phyloP scores from a whole-genome alignment of 2,113 vertebrate species.

The Chionomys nivalis region DNA sequence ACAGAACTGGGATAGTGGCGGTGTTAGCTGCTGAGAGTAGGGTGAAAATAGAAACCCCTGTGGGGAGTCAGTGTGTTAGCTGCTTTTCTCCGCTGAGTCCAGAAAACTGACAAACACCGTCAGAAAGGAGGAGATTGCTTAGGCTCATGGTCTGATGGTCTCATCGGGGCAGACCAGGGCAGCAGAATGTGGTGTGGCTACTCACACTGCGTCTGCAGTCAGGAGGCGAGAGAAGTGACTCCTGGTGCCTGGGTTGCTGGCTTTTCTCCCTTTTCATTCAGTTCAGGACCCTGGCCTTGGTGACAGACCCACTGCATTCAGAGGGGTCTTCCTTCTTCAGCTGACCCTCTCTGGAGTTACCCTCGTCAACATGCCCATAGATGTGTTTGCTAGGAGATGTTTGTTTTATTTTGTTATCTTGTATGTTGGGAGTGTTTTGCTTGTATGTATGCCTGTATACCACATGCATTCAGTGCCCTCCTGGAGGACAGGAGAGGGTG shows the following conservation, averaged over 20 bases:
- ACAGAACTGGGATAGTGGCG: not conserved
- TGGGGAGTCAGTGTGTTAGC: not conserved
- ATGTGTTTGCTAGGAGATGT: not conserved
- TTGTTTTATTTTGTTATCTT: not conserved
- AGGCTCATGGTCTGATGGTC: not conserved
- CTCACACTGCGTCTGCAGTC: not conserved
- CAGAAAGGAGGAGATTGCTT: not conserved
- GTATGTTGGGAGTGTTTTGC: not conserved
- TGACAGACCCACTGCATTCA: not conserved
- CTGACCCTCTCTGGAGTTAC: not conserved
- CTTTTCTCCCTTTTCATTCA: not conserved
- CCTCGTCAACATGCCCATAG: not conserved
- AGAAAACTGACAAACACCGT: not conserved
- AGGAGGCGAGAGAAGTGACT: not conserved
- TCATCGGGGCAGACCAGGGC: too few relatives aligned
- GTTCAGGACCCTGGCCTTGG: not conserved
- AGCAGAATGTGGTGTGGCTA: not conserved
- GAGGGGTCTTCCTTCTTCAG: not conserved
- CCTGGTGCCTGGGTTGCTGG: not conserved
- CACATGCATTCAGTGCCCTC: not conserved
- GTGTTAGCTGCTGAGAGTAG: conserved; percentile 15
- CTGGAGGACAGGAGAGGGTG: not conserved
- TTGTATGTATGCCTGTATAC: not conserved
- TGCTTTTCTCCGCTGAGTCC: not conserved
- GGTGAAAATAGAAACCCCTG: not conserved